A percentile compares a stretch with the other conserved stretches of the same genome.
These are phyloP conservation scores for Eupithecia centaureata DNA, from an alignment of 2,888 invertebrate species.

Conservation along the genomic window DNA sequence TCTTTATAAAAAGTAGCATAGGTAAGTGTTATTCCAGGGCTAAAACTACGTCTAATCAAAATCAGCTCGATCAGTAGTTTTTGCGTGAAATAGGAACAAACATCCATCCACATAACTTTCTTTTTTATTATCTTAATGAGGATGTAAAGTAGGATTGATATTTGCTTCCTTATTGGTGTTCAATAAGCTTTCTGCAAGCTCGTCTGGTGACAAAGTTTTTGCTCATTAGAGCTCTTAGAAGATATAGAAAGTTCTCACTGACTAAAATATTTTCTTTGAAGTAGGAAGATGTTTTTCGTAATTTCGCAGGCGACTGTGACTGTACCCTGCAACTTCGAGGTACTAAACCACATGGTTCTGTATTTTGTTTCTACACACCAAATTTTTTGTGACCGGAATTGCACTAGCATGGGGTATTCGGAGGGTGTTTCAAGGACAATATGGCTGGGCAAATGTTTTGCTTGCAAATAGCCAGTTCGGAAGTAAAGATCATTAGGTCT, in stretches of 20 bases:
- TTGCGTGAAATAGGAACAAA: too few relatives aligned
- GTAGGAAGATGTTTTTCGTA: neutral
- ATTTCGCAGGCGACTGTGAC: neutral
- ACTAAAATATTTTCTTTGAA: neutral
- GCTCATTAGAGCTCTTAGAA: neutral
- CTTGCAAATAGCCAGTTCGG: neutral
- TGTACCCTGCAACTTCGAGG: neutral
- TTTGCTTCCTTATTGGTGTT: neutral
- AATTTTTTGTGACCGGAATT: slow-evolving; percentile 12
- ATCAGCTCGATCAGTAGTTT: too few relatives aligned
- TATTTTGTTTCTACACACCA: slow-evolving; percentile 7
- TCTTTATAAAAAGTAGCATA: too few relatives aligned
- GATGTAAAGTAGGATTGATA: neutral
- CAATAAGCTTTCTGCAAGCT: neutral
- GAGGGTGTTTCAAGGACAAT: neutral
- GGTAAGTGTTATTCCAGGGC: too few relatives aligned
- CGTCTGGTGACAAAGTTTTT: neutral
- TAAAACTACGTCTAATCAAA: too few relatives aligned
- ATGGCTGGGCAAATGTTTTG: neutral
- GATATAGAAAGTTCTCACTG: neutral
- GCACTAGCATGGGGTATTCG: slow-evolving; percentile 13
- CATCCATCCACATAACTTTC: too few relatives aligned
- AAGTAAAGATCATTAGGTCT: too few relatives aligned
- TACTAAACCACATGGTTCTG: neutral
- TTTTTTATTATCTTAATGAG: too few relatives aligned